Evolutionary conservation across 2,888 invertebrate species (phyloP), one percentile per base, ranked within the genome.

Genomic region (Ormyrus nitidulus): DNA sequence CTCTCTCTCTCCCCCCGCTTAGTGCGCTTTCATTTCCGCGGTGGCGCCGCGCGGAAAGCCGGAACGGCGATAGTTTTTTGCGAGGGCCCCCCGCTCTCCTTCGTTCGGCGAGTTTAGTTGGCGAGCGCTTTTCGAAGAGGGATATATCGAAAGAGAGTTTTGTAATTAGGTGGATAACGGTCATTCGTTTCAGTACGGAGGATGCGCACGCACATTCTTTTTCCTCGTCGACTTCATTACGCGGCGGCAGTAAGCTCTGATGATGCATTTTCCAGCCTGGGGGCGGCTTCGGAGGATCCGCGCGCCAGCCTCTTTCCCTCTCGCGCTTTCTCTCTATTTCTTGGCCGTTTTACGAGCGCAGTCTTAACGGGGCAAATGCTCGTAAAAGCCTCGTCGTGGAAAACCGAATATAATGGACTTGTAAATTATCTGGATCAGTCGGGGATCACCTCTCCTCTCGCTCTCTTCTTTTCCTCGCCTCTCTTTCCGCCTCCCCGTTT

Each of bases 351-450:
- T 85, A 84, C 83, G 83, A 84, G 68, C 77, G 76, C 46, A 74
- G 72, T 70, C 77, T 82, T 81, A 71, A 49, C 61, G 69, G 66
- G 70, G 70, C 71, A 54, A 77, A 74, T 79, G 85, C 84, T 86
- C 84, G 84, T 84, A 84, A 86, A 86, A 85, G 82, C 80, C 69
- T 78, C 77, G 79, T 83, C 81, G 84, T 81, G 82, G 83, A 86
- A 85, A 85, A 84, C 84, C 83, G 81, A 83, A 84, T 84, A 83
- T 85, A 86, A 85, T 85, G 85, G 83, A 85, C 84, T 85, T 83
- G 81, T 85, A 85, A 86, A 87, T 86, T 86, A 86, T 86, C 81
- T 83, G 73, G 76, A 79, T 82, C 79, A 80, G 73, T 80, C 83
- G 71, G 66, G 80, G 81, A 84, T 81, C 69, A 74, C 58, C 79